Conservation (phyloP, 2,888 invertebrate genomes). For the Drosophila planitibia region DNA sequence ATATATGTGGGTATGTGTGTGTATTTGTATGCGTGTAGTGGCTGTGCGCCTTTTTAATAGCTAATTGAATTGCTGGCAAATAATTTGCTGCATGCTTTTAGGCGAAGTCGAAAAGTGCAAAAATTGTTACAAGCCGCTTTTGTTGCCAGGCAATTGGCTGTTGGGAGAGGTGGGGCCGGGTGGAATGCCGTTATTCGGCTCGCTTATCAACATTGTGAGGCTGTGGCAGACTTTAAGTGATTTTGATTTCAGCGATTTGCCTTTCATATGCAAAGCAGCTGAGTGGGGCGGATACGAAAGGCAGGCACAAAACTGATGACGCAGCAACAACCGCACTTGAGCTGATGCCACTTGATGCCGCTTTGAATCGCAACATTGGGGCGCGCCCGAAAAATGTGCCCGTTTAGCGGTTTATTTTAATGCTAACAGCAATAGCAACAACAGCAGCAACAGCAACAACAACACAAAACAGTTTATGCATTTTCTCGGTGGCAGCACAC, state of each 20-base stretch:
- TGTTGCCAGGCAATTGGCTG: constrained; percentile 40
- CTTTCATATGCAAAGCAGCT: constrained; percentile 80
- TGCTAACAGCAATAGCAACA: constrained; percentile 72
- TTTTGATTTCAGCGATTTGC: constrained; percentile 68
- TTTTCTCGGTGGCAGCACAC: constrained; percentile 30
- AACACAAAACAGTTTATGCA: constrained; percentile 43
- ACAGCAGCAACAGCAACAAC: constrained; percentile 21
- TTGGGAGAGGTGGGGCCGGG: not conserved
- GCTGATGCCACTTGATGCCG: constrained; percentile 38
- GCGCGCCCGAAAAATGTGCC: constrained; percentile 74
- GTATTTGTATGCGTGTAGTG: not conserved
- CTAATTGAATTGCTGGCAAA: constrained; percentile 77
- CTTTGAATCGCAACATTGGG: constrained; percentile 45
- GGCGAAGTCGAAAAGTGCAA: constrained; percentile 61
- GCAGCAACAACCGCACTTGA: constrained; percentile 55
- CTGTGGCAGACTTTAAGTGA: constrained; percentile 59
- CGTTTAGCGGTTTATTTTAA: constrained; percentile 84
- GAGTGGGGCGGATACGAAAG: not conserved
- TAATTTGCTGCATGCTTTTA: constrained; percentile 61
- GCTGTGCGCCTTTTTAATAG: constrained; percentile 52
- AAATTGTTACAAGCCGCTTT: constrained; percentile 60
- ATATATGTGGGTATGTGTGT: not conserved
- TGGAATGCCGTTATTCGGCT: constrained; percentile 18
- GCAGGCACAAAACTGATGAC: constrained; percentile 53
- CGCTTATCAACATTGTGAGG: constrained; percentile 66